Evolutionary conservation across 2,113 vertebrate species (phyloP).

Genomic region (Tyrannus savana): DNA sequence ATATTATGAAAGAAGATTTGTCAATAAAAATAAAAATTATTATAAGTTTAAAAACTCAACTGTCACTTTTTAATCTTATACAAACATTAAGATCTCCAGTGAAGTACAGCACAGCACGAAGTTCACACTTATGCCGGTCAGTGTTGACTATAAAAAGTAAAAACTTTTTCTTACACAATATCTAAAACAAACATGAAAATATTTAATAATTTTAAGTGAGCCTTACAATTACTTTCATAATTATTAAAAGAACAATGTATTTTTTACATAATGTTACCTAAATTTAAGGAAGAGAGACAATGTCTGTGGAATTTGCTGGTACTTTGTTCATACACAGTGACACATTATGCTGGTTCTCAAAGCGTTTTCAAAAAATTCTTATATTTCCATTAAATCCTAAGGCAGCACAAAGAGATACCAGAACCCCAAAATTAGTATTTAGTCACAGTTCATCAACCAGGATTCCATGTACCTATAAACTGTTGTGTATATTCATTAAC

Average conservation of each 20-base stretch:
- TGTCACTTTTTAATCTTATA: background rate
- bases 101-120: background rate
- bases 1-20: background rate
- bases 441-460: background rate
- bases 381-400: background rate
- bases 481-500: background rate
- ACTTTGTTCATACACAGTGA: background rate
- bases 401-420: background rate
- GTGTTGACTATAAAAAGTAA: background rate
- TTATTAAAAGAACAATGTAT: background rate
- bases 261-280: background rate
- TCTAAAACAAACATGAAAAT: background rate
- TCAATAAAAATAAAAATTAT: background rate
- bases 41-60: background rate
- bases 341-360: background rate
- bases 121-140: background rate
- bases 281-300: background rate
- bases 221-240: background rate
- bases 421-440: rapidly evolving
- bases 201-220: background rate
- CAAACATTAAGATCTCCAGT: background rate
- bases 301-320: background rate
- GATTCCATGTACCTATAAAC: background rate
- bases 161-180: background rate
- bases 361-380: background rate